Percentiles rank a stretch among this genome's conserved stretches.
Conservation (phyloP, 2,888 invertebrate species). For the Biston betularia region DNA sequence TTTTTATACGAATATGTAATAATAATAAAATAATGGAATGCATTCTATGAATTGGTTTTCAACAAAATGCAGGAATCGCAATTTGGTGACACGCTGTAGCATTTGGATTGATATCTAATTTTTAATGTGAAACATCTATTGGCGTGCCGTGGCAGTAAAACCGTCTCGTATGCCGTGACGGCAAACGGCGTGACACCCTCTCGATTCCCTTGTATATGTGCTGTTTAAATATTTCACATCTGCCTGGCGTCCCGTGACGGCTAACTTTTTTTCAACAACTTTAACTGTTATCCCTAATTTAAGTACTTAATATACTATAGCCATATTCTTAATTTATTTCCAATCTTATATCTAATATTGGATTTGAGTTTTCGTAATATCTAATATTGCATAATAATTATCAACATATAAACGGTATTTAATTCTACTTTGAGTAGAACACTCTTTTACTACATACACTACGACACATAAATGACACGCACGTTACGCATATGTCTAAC, state of each 20-base stretch:
- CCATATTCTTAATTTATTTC: conserved; percentile 8
- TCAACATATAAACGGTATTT: conserved; percentile 29
- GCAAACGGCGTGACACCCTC: too few species aligned
- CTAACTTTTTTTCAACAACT: too few species aligned
- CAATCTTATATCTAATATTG: conserved; percentile 13
- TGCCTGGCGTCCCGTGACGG: too few species aligned
- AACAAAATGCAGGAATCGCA: conserved; percentile 3
- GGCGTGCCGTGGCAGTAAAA: too few species aligned
- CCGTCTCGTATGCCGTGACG: too few species aligned
- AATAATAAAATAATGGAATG: conserved; percentile 23
- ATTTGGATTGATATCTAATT: not conserved
- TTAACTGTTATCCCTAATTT: not conserved
- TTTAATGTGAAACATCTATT: not conserved
- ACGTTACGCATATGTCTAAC: conserved; percentile 5
- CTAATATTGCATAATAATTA: conserved; percentile 39
- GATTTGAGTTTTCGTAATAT: conserved; percentile 17
- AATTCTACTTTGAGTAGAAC: conserved; percentile 37
- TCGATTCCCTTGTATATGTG: too few species aligned
- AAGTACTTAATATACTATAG: not conserved
- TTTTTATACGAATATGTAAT: not conserved
- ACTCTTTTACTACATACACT: conserved; percentile 14
- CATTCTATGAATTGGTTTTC: conserved; percentile 7
- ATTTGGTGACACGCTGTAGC: not conserved
- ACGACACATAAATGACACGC: conserved; percentile 2
- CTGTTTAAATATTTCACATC: too few species aligned